phyloP scores from a whole-genome alignment of 2,888 invertebrate genomes.

The Periphyllus acericola region DNA sequence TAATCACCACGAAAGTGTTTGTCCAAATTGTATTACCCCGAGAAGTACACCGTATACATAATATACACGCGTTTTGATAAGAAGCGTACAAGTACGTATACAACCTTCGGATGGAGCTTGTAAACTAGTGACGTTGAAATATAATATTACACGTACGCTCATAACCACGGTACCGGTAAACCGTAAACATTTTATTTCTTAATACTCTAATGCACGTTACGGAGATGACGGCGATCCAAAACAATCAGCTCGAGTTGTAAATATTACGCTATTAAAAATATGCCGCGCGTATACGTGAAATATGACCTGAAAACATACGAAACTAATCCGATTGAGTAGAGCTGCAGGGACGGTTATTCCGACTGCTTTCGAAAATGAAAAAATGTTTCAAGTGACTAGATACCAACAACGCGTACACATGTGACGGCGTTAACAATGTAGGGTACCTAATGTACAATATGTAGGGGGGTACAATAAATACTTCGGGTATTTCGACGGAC shows the following conservation, averaged over 20 bases:
- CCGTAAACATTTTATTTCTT: background rate
- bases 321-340: no score
- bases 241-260: slow-evolving; percentile 3
- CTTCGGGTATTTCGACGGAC: no score
- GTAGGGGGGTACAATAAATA: no score
- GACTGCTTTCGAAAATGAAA: no score
- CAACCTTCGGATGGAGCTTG: background rate
- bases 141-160: background rate
- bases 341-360: no score
- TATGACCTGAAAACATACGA: no score
- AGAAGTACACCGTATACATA: background rate
- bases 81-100: no score
- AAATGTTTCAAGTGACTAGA: no score
- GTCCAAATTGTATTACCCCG: slow-evolving; percentile 42
- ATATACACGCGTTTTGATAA: background rate
- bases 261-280: slow-evolving; percentile 27
- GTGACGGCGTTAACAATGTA: no score
- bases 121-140: background rate
- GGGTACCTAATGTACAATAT: no score
- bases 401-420: no score
- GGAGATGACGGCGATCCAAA: background rate
- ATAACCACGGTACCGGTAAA: background rate
- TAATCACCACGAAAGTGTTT: slow-evolving; percentile 47
- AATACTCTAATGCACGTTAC: slow-evolving; percentile 34
- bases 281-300: no score